Conservation (phyloP, 2,113 vertebrate species). For the Benitochromis conjunctus region DNA sequence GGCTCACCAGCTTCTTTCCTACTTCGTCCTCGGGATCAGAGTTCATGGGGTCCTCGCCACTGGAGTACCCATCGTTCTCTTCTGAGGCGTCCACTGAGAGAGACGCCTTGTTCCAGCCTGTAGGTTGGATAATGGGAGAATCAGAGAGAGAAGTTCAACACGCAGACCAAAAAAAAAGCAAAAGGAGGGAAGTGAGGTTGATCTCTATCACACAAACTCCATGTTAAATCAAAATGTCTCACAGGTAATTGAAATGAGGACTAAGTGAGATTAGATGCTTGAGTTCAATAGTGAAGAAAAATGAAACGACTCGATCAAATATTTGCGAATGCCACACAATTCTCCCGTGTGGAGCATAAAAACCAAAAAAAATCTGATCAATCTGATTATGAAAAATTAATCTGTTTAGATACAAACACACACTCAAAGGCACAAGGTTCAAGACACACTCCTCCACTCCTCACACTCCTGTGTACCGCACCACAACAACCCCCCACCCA, state of each 20-base stretch:
- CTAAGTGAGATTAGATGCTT: neutral
- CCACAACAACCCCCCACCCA: neutral
- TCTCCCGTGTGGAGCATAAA: neutral
- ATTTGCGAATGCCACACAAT: neutral
- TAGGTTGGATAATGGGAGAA: neutral
- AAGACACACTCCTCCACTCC: neutral
- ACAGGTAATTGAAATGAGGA: neutral
- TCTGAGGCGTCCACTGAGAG: conserved; percentile 86
- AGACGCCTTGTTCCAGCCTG: conserved; percentile 86
- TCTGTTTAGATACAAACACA: neutral
- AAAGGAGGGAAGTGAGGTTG: neutral
- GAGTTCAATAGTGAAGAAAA: neutral
- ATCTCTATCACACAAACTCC: neutral
- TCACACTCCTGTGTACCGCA: neutral
- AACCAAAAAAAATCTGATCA: neutral
- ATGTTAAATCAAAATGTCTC: neutral
- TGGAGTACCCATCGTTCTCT: conserved; percentile 90
- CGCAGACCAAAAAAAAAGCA: neutral
- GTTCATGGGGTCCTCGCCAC: conserved; percentile 88
- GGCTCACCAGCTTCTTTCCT: conserved; percentile 84
- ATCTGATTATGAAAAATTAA: neutral
- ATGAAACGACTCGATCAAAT: neutral
- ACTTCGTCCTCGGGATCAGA: conserved; percentile 90
- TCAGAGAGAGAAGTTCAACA: neutral
- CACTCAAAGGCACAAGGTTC: neutral